Evolutionary conservation across 2,888 invertebrate genomes (phyloP), one percentile per base, ranked within the genome.

Genomic region (Volucella inflata): DNA sequence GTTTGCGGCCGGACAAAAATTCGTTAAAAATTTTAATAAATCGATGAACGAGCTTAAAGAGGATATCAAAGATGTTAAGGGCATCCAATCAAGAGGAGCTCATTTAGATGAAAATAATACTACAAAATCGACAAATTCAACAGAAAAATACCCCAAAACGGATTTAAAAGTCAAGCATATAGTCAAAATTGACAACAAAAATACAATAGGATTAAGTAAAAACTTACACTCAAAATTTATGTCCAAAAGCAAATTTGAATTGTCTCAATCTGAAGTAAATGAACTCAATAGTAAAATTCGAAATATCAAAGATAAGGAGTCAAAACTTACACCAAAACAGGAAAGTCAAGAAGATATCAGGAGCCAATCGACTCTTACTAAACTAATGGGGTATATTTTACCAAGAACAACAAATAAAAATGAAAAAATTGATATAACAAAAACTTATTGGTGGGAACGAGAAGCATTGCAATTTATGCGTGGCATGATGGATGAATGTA

Each of bases 401-500:
- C 92, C 92, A 0, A 72, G 80, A 51, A 67, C 89, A 8, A 68
- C 85, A 4, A 78, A 88, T 10, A 87, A 55, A 48, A 88, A 75
- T 48, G 89, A 89, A 10, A 90, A 90, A 87, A 94, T 94, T 90
- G 93, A 94, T 88, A 94, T 94, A 89, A 93, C 92, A 68, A 94
- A 94, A 90, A 94, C 94, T 71, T 95, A 95, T 88, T 95, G 94
- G 94, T 94, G 95, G 87, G 95, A 96, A 90, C 94, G 94, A 88
- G 97, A 97, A 92, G 96, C 97, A 0, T 89, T 97, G 71, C 96
- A 97, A 92, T 98, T 99, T 90, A 99, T 99, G 99, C 93, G 97
- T 62, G 98, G 98, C 0, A 95, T 99, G 88, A 99, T 99, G 99
- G 99, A 99, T 90, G 98, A 99, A 92, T 99, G 98, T 91, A 99